Evolutionary conservation across 2,888 invertebrate genomes (phyloP), one percentile per base, ranked within the genome.

Genomic region (Meliscaeva auricollis): DNA sequence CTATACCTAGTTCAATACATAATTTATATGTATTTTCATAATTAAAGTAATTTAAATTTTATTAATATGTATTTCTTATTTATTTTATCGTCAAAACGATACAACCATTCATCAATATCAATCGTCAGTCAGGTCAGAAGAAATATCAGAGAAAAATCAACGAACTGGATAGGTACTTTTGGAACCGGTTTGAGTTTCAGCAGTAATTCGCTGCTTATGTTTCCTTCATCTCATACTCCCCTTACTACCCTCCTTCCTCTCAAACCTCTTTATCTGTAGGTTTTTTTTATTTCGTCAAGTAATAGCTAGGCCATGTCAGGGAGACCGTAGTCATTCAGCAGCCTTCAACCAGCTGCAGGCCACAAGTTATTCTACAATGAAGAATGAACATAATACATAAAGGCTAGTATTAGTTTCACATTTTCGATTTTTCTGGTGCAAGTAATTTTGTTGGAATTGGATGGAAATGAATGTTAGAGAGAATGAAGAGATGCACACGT

Each of bases 401-500:
- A 30, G 56, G 17, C 32, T 32, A 32, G 54, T 38, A 11, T 56
- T 32, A 32, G 0, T 26, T 52, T 52, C 22, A 32, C 4, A 56
- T 56, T 32, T 54, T 54, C 20, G 17, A 38, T 6, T 58, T 58
- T 35, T 15, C 35, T 58, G 11, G 11, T 13, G 9, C 9, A 9
- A 13, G 38, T 38, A 38, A 17, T 20, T 58, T 30, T n/a, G 8
- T 26, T 26, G 26, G 7, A 56, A 15, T 56, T 32, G 30, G 54
- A 17, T 7, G 17, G 46, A 46, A 17, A 17, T 17, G 15, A 46
- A 56, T 35, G 17, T 20, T 6, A 35, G 9, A 58, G 32, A 58
- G 20, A 11, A 20, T 58, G 35, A 20, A 38, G 15, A 38, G 20
- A 58, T 38, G 20, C 58, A 58, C 58, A 58, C 58, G 20, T 58